These are phyloP conservation scores for Lampris incognitus DNA, from an alignment of 2,113 vertebrate species.

Conservation along the genomic window DNA sequence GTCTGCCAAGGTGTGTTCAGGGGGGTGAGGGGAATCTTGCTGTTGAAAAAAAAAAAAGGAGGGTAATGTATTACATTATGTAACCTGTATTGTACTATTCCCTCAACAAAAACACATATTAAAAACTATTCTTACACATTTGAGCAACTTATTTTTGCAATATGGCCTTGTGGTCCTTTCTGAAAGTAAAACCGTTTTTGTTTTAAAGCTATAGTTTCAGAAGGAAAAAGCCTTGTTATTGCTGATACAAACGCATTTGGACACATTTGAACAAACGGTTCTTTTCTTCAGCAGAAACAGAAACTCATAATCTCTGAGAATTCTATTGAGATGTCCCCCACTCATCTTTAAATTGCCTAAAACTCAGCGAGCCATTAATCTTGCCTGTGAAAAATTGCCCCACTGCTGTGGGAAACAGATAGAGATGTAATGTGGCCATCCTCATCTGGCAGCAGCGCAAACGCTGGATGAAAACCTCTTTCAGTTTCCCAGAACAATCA, in stretches of 20 bases:
- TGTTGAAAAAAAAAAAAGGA: too few relatives aligned
- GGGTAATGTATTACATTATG: too few relatives aligned
- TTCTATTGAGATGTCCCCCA: constrained; percentile 45
- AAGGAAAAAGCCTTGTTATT: constrained; percentile 3
- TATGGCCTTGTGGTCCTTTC: constrained; percentile 1
- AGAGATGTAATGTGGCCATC: constrained; percentile 60
- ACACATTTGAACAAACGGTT: constrained; percentile 51
- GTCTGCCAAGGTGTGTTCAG: too few relatives aligned
- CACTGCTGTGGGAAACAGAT: constrained; percentile 70
- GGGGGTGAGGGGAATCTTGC: too few relatives aligned
- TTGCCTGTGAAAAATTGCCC: constrained; percentile 63
- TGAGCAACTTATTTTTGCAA: constrained; percentile 23
- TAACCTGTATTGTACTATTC: too few relatives aligned
- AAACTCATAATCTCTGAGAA: constrained; percentile 54
- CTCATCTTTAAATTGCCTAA: constrained; percentile 58
- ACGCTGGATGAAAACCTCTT: constrained; percentile 66
- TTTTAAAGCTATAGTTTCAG: constrained; percentile 17
- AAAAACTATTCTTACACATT: background rate
- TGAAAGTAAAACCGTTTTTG: constrained; percentile 24
- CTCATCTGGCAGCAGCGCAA: constrained; percentile 61
- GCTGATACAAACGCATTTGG: constrained; percentile 53
- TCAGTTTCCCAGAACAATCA: constrained; percentile 71
- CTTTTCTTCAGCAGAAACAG: constrained; percentile 55
- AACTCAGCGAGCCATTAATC: constrained; percentile 64
- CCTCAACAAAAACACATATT: background rate